phyloP scores from a whole-genome alignment of 2,113 vertebrate species.

The Prietella phreatophila region DNA sequence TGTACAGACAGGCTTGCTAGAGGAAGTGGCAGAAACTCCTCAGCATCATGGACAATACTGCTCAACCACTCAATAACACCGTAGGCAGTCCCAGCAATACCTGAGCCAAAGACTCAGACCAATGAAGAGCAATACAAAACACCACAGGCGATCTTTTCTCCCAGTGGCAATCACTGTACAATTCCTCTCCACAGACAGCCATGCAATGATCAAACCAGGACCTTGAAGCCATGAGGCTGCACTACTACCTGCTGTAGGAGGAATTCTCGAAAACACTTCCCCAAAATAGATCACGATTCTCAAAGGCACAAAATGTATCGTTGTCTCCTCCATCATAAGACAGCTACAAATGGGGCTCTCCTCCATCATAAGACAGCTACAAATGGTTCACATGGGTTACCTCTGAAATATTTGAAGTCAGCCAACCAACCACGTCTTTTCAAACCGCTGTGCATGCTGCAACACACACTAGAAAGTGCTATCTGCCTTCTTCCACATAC shows the following conservation, averaged over 20 bases:
- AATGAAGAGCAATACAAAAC: neutral
- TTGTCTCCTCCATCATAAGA: neutral
- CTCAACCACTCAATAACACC: neutral
- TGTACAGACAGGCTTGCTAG: neutral
- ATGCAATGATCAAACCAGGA: neutral
- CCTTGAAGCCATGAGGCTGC: neutral
- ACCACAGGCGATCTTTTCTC: neutral
- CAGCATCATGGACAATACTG: neutral
- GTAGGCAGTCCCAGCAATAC: neutral
- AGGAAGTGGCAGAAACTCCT: neutral
- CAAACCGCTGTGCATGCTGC: neutral
- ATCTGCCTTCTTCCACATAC: neutral
- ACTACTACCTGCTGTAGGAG: neutral
- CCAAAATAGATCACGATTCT: neutral
- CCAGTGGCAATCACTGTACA: neutral
- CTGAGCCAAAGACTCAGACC: neutral
- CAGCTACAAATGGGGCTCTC: neutral
- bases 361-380: no score
- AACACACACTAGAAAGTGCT: neutral
- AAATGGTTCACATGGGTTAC: neutral
- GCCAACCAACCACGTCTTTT: neutral
- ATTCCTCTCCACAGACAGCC: neutral
- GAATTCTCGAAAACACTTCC: neutral
- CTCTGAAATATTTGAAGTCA: neutral
- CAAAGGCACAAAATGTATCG: neutral